Evolutionary conservation across 2,888 invertebrate genomes (phyloP), one percentile per base, ranked within the genome.

Genomic region (Chloroclystis v-ata): DNA sequence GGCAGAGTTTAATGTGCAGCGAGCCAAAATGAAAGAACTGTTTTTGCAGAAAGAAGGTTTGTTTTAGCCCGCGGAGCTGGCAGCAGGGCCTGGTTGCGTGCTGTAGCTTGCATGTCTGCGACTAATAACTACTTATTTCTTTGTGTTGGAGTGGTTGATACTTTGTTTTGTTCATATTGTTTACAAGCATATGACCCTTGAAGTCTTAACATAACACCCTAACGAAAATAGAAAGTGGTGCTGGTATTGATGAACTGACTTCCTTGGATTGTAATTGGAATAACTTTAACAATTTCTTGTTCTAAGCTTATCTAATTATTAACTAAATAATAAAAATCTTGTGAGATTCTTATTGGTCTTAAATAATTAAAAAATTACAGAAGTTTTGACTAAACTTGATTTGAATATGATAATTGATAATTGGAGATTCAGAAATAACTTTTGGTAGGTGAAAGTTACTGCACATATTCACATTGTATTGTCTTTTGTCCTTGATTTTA

Each of bases 11-110:
- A 95, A 97, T 73, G 85, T 91, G 52, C 97, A 97, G 78, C 90
- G 97, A 63, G 97, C 97, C 28, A 95, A 94, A 89, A 92, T 98
- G 90, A 97, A 95, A 89, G 97, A 97, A 67, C 84, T 98, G 48
- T 97, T 94, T 85, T 90, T 97, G 66, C 96, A 96, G 78, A 97
- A 97, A 90, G 97, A 98, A 93, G 94, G 95, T 95, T 88, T 71
- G 80, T 78, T 69, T 54, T 52, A 35, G 53, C 47, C 53, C 50
- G 56, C 51, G 56, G 56, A 54, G 47, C 35, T 40, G 59, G 57
- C 40, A 33, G 28, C 47, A 50, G 56, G 59, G 58, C 56, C 43
- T 62, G 54, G 52, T 56, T 61, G 49, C 32, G 47, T 47, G 44
- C 43, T 16, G 52, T 57, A 52, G 57, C 49, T 52, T 55, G 57